Percentiles rank a stretch among this genome's conserved stretches.
Evolutionary conservation across 2,797 vertebrate species (phyloP).

Genomic region (Cephalopachus bancanus): DNA sequence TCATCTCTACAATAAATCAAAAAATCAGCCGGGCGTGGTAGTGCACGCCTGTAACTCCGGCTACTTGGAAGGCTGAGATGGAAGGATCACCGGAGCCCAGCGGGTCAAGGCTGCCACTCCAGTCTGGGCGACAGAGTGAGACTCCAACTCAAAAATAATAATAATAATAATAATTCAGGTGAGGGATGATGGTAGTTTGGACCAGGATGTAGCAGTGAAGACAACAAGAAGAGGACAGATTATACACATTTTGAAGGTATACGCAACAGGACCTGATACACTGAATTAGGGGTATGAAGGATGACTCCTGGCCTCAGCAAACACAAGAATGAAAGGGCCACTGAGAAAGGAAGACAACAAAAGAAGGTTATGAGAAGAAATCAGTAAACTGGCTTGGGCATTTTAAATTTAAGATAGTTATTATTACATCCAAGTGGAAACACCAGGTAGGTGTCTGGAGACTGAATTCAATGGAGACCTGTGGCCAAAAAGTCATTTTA

Average conservation of each 20-base stretch:
- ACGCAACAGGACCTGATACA: not conserved
- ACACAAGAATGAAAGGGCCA: not conserved
- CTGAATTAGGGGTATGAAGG: not conserved
- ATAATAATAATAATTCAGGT: not conserved
- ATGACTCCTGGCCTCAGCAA: not conserved
- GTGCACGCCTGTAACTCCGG: too few relatives aligned
- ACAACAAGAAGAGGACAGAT: not conserved
- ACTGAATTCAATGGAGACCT: not conserved
- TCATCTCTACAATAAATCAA: too few relatives aligned
- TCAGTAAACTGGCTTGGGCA: not conserved
- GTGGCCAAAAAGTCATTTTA: not conserved
- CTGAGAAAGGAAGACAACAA: conserved; percentile 8
- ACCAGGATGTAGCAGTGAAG: not conserved
- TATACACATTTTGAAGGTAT: not conserved
- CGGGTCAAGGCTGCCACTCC: too few relatives aligned
- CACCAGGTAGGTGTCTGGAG: not conserved
- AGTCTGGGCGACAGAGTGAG: too few relatives aligned
- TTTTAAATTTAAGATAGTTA: not conserved
- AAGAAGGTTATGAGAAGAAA: not conserved
- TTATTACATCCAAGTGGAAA: conserved; percentile 18
- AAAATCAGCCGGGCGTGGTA: too few relatives aligned
- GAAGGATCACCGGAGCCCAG: too few relatives aligned
- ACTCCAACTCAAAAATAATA: too few relatives aligned
- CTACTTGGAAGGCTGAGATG: too few relatives aligned
- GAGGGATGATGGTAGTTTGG: not conserved